phyloP scores from a whole-genome alignment of 2,113 vertebrate species.

The Psittacus erithacus region DNA sequence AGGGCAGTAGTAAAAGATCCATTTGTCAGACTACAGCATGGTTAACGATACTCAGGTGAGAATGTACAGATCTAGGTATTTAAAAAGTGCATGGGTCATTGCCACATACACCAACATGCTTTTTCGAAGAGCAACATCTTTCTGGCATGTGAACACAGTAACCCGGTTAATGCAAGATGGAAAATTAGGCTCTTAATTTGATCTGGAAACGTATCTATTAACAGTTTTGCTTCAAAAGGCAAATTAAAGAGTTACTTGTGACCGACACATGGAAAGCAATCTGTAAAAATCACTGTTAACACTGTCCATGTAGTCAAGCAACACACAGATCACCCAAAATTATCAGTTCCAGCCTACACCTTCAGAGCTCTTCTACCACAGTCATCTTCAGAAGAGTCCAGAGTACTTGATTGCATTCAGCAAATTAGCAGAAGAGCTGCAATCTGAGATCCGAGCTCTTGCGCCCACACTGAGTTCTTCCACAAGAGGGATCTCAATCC shows the following conservation, averaged over 20 bases:
- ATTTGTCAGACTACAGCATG: conserved; percentile 26
- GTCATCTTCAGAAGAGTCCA: background rate
- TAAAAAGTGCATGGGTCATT: conserved; percentile 22
- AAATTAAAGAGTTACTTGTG: background rate
- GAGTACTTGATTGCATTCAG: background rate
- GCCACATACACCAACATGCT: conserved; percentile 42
- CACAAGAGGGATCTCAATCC: background rate
- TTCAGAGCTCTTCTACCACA: background rate
- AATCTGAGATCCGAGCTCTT: background rate
- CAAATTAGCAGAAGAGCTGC: background rate
- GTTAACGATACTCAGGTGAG: background rate
- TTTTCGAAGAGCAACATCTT: conserved; percentile 32
- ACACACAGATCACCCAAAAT: background rate
- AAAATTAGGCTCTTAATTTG: conserved; percentile 3
- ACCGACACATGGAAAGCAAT: background rate
- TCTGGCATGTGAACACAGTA: conserved; percentile 48
- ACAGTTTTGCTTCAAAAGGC: background rate
- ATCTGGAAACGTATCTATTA: background rate
- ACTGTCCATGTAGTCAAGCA: background rate
- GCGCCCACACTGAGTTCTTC: background rate
- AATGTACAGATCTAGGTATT: conserved; percentile 18
- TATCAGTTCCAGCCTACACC: background rate
- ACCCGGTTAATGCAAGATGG: background rate
- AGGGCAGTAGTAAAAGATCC: conserved; percentile 33
- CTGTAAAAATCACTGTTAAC: background rate